Evolutionary conservation across 1,140 invertebrate species (phyloP), one percentile per base, ranked within the genome.

Genomic region (Drosophila gunungcola): DNA sequence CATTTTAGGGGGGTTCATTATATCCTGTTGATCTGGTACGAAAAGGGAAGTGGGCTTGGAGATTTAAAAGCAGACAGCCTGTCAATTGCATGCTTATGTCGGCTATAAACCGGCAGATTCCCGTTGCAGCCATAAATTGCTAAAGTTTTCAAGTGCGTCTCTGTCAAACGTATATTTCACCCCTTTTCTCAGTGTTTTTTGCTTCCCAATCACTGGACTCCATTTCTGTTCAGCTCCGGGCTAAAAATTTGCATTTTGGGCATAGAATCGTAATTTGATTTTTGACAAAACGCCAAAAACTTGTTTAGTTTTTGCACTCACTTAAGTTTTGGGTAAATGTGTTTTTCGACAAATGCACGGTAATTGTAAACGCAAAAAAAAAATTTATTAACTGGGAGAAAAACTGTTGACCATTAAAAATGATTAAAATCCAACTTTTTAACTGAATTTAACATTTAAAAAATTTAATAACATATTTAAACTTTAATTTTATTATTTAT

Each of bases 21-120:
- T 88, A 88, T 86, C 79, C 83, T 88, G 83, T 86, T 86, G 83
- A 86, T 86, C 79, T 82, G 82, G 70, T 82, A 69, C 73, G 58
- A 61, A 68, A 70, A 69, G 67, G 80, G 83, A 70, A 68, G 70
- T 63, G 73, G 68, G 73, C 63, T 45, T 64, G 57, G 80, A 51
- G 65, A 52, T 76, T 77, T 68, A 53, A 69, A 34, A 57, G 78
- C 27, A 78, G 46, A 43, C 39, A 58, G 68, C 57, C 62, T 70
- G 76, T 79, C 75, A 79, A 83, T 83, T 79, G 75, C 76, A 73
- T 45, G 64, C 45, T 58, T 72, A 68, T 68, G 64, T 55, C 41
- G 41, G 45, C 10, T 38, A 45, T 53, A 52, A 72, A 60, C 41
- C 43, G 45, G 34, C 39, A 70, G 41, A 58, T 39, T 16, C 48